phyloP scores from a whole-genome alignment of 2,797 vertebrate species.

The Falco biarmicus region DNA sequence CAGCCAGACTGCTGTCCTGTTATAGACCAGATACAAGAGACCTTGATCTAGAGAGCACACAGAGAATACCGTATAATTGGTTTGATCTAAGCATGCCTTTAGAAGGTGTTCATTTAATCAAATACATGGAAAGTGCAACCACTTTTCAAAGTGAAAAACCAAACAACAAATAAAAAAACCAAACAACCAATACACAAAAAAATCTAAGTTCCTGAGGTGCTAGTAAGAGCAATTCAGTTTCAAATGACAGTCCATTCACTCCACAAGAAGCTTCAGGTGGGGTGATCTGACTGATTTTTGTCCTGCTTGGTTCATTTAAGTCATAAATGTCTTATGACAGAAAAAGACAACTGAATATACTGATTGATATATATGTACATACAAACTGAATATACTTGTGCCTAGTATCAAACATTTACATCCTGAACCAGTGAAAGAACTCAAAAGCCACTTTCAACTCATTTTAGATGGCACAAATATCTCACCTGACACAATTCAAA shows the following conservation, averaged over 20 bases:
- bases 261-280: neutral
- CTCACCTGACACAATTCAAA: neutral
- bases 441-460: neutral
- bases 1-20: neutral
- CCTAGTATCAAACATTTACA: neutral
- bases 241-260: neutral
- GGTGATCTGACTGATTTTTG: neutral
- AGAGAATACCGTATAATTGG: neutral
- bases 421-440: neutral
- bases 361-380: neutral
- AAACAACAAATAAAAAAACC: neutral
- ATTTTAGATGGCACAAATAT: neutral
- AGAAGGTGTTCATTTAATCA: neutral
- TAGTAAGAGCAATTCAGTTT: neutral
- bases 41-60: neutral
- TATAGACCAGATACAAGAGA: neutral
- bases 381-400: neutral
- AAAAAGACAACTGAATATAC: neutral
- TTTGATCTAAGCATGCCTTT: neutral
- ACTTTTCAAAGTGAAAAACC: neutral
- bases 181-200: neutral
- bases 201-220: accelerated
- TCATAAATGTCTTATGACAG: neutral
- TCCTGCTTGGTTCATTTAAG: neutral
- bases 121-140: neutral